These are phyloP conservation scores for Malacoctenus gilli DNA, from an alignment of 2,797 vertebrate genomes.

Conservation along the genomic window DNA sequence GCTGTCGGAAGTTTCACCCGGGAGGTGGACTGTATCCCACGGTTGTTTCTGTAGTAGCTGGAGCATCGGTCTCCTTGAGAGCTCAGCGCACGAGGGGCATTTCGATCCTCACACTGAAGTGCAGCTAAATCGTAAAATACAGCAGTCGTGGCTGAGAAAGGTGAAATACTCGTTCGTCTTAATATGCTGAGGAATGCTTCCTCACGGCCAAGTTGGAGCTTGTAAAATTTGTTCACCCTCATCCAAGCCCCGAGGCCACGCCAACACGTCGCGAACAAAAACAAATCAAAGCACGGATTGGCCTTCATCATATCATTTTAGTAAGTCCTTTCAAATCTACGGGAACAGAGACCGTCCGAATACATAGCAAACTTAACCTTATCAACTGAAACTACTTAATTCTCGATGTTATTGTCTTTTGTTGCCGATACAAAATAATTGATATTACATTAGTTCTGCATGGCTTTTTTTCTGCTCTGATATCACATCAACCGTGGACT, in stretches of 20 bases:
- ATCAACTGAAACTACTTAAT: too few relatives aligned
- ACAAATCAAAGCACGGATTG: neutral
- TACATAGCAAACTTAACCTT: too few relatives aligned
- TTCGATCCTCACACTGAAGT: conserved; percentile 7
- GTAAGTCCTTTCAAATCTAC: too few relatives aligned
- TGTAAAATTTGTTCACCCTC: conserved; percentile 5
- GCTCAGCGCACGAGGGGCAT: neutral
- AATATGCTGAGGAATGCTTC: neutral
- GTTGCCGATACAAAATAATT: too few relatives aligned
- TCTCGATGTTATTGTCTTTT: too few relatives aligned
- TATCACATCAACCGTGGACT: conserved; percentile 11
- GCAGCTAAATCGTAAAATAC: conserved; percentile 4
- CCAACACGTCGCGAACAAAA: neutral
- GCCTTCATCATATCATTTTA: too few relatives aligned
- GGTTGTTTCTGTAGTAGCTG: neutral
- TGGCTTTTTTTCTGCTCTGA: too few relatives aligned
- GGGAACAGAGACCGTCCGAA: too few relatives aligned
- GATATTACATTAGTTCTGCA: too few relatives aligned
- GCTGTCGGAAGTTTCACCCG: too few relatives aligned
- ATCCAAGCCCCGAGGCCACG: neutral
- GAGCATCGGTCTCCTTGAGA: neutral
- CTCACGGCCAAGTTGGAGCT: conserved; percentile 1
- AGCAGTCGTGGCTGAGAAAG: neutral
- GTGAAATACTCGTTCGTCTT: neutral
- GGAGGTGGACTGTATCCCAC: conserved; percentile 10